Evolutionary conservation across 2,797 vertebrate species (phyloP).

Genomic region (Syngnathus acus): DNA sequence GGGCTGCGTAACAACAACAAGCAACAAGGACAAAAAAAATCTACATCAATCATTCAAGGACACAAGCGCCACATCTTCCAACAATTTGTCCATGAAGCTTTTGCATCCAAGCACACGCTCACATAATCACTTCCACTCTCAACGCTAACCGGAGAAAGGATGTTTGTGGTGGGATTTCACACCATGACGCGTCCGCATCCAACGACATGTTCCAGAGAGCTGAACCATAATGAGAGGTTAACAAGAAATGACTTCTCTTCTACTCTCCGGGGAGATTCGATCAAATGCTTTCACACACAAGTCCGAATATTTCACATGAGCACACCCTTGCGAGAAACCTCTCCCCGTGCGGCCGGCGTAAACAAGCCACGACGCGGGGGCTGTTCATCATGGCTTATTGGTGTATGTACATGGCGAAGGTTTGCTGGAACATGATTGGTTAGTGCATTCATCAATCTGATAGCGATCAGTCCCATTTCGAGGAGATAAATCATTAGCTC

Average conservation of each 20-base stretch:
- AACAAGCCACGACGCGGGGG: constrained; percentile 81
- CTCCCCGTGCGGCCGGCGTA: constrained; percentile 60
- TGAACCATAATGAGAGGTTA: constrained; percentile 44
- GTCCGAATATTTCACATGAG: constrained; percentile 11
- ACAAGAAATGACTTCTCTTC: constrained; percentile 33
- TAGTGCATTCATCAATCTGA: constrained; percentile 99
- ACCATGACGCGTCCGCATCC: constrained; percentile 26
- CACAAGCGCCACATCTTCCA: constrained; percentile 45
- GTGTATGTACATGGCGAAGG: constrained; percentile 86
- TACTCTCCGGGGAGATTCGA: constrained; percentile 15
- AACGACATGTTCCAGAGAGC: constrained; percentile 35
- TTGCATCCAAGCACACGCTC: constrained; percentile 21
- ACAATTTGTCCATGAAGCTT: constrained; percentile 37
- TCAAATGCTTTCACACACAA: constrained; percentile 19
- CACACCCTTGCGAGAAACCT: constrained; percentile 35
- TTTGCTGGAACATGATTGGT: constrained; percentile 98
- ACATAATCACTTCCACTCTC: constrained; percentile 32
- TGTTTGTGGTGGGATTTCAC: constrained; percentile 41
- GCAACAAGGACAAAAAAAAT: constrained; percentile 59
- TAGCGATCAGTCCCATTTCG: constrained; percentile 93
- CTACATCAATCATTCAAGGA: constrained; percentile 62
- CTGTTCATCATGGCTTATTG: constrained; percentile 94
- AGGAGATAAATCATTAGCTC: constrained; percentile 97
- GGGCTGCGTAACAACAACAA: constrained; percentile 58
- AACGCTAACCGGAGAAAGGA: constrained; percentile 16